Evolutionary conservation across 2,888 invertebrate genomes (phyloP), one percentile per base, ranked within the genome.

Genomic region (Marasmarcha lunaedactyla): DNA sequence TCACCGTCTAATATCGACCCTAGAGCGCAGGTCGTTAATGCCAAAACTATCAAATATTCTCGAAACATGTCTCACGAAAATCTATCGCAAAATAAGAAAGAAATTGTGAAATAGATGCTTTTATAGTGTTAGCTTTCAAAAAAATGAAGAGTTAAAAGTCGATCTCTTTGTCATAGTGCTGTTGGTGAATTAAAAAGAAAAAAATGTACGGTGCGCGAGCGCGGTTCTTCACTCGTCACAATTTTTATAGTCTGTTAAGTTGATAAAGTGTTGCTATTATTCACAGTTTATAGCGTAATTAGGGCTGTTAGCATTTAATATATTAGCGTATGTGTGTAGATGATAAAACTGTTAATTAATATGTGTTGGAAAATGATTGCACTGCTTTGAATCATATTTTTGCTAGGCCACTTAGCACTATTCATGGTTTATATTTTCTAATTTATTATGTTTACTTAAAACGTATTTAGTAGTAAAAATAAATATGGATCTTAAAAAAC

Each of bases 61-160:
- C 71, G 71, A 61, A 62, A 73, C 81, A 83, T 83, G 71, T 71
- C 74, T 53, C 47, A 49, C 54, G 57, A 47, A 53, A 39, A 48
- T 52, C 54, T 52, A 50, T 62, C 54, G 59, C 62, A 70, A 64
- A 81, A 73, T 81, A 79, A 74, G 64, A 54, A 48, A 59, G 71
- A 71, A 70, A 71, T 66, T 65, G 67, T 61, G 57, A 52, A 40
- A 51, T 49, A 49, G 61, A 66, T 47, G 56, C 66, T 72, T 77
- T 61, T 77, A 78, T 78, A 78, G 64, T 55, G 59, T 59, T 61
- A 57, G 72, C 74, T 74, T 78, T 79, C 77, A 68, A 79, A 77
- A 79, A 81, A 79, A 74, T 63, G 61, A 79, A 57, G 64, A 77
- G 48, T 43, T 47, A 35, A 47, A 49, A 57, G 50, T 44, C 52